Conservation (phyloP, 2,113 vertebrate species). For the Saccopteryx bilineata region DNA sequence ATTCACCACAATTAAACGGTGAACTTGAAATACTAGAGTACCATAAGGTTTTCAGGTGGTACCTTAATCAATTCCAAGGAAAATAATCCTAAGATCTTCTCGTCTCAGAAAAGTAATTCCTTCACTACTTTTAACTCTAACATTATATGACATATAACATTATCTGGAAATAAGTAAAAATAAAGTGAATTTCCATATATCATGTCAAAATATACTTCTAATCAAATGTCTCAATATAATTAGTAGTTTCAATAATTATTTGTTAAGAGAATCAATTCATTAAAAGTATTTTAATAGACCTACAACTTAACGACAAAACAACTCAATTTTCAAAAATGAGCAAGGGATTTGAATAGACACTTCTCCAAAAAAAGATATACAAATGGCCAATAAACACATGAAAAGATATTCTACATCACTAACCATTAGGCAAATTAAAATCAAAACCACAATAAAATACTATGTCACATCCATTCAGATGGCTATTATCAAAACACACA, state of each 20-base stretch:
- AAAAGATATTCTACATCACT: background rate
- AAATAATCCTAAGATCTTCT: background rate
- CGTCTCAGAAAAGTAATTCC: slow-evolving; percentile 22
- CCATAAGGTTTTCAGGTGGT: background rate
- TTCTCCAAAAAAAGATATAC: background rate
- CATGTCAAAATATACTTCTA: background rate
- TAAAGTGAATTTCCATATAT: background rate
- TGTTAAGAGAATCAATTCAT: background rate
- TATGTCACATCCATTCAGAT: background rate
- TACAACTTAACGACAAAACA: background rate
- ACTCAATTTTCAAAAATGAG: slow-evolving; percentile 11
- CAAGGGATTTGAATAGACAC: background rate
- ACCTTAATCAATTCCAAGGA: background rate
- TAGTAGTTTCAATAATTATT: slow-evolving; percentile 17
- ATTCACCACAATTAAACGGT: slow-evolving; percentile 7
- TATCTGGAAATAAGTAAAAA: background rate
- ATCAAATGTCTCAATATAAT: slow-evolving; percentile 43
- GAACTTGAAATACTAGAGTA: background rate
- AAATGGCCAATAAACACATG: background rate
- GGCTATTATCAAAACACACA: background rate
- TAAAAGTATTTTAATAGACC: slow-evolving; percentile 34
- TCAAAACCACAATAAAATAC: background rate
- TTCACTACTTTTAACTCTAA: slow-evolving; percentile 50
- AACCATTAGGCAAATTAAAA: background rate
- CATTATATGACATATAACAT: background rate